Percentiles rank a stretch among this genome's conserved stretches.
Conservation (phyloP, 2,888 invertebrate species). For the Nomada ferruginata region DNA sequence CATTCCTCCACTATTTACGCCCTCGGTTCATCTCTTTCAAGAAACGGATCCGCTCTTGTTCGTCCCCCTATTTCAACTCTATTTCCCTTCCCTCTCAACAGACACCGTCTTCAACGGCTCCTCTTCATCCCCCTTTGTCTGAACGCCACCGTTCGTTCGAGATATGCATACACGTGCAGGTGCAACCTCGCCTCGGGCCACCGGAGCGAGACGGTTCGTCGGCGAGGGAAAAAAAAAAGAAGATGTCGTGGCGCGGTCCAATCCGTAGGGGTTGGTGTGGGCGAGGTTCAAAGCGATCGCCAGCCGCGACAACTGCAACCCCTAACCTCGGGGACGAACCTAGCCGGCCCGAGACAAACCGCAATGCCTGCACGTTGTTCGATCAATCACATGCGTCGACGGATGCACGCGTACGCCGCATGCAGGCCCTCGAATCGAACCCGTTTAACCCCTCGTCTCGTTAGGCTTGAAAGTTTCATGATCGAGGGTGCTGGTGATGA, state of each 20-base stretch:
- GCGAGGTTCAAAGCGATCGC: slow-evolving; percentile 56
- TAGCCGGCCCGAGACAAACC: slow-evolving; percentile 60
- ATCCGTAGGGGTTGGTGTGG: neutral
- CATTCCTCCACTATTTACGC: neutral
- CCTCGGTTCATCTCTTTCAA: neutral
- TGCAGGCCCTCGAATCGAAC: slow-evolving; percentile 30
- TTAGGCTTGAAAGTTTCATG: slow-evolving; percentile 37
- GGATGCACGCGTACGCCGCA: slow-evolving; percentile 36
- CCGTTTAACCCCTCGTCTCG: slow-evolving; percentile 44
- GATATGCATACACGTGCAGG: slow-evolving; percentile 47
- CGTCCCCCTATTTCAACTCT: slow-evolving; percentile 3
- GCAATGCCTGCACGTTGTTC: slow-evolving; percentile 56
- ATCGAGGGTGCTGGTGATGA: slow-evolving; percentile 17
- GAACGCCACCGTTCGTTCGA: neutral
- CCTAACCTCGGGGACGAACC: slow-evolving; percentile 47
- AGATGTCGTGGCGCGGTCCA: slow-evolving; percentile 18
- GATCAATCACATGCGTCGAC: slow-evolving; percentile 69
- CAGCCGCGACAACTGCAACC: slow-evolving; percentile 47
- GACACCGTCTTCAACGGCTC: neutral
- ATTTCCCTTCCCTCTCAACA: slow-evolving; percentile 10
- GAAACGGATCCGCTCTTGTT: neutral
- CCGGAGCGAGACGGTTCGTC: slow-evolving; percentile 59
- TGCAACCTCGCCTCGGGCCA: slow-evolving; percentile 54
- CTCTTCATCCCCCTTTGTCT: slow-evolving; percentile 26
- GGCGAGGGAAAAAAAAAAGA: slow-evolving; percentile 47